Percentiles rank a stretch among this genome's conserved stretches.
Conservation (phyloP, 2,797 vertebrate species). For the Protonibea diacanthus region DNA sequence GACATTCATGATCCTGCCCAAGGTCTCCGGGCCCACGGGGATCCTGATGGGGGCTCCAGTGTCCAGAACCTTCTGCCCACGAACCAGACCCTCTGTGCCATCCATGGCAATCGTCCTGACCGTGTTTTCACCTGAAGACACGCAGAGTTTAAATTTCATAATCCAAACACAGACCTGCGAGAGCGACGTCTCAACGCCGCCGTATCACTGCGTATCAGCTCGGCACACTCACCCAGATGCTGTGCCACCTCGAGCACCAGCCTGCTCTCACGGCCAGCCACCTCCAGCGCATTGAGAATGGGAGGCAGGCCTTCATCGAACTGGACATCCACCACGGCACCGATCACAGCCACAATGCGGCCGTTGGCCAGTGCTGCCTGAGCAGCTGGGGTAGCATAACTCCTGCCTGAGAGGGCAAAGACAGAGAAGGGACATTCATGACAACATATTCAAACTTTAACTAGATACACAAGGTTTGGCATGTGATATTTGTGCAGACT, state of each 20-base stretch:
- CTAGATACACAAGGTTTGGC: not conserved
- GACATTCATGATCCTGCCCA: slow-evolving; percentile 96
- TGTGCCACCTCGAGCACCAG: slow-evolving; percentile 93
- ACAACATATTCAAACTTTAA: not conserved
- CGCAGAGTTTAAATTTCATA: not conserved
- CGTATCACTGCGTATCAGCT: not conserved
- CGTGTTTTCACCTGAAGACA: slow-evolving; percentile 89
- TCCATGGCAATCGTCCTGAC: slow-evolving; percentile 96
- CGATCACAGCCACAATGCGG: slow-evolving; percentile 92
- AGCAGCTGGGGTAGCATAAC: slow-evolving; percentile 87
- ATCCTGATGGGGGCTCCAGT: slow-evolving; percentile 93
- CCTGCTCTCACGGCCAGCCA: slow-evolving; percentile 88
- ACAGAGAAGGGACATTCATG: not conserved
- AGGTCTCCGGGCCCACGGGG: slow-evolving; percentile 92
- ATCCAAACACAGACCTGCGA: not conserved
- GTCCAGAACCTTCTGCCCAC: slow-evolving; percentile 92
- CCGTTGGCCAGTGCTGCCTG: slow-evolving; percentile 69
- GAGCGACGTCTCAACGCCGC: not conserved
- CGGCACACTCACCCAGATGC: slow-evolving; percentile 74
- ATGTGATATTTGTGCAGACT: too few relatives aligned
- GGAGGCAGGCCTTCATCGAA: slow-evolving; percentile 92
- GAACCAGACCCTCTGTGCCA: slow-evolving; percentile 93
- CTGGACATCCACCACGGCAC: slow-evolving; percentile 94
- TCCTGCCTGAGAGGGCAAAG: slow-evolving; percentile 79
- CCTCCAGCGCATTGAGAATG: slow-evolving; percentile 93